phyloP scores from a whole-genome alignment of 2,113 vertebrate species.

The Oreocharis arfaki region DNA sequence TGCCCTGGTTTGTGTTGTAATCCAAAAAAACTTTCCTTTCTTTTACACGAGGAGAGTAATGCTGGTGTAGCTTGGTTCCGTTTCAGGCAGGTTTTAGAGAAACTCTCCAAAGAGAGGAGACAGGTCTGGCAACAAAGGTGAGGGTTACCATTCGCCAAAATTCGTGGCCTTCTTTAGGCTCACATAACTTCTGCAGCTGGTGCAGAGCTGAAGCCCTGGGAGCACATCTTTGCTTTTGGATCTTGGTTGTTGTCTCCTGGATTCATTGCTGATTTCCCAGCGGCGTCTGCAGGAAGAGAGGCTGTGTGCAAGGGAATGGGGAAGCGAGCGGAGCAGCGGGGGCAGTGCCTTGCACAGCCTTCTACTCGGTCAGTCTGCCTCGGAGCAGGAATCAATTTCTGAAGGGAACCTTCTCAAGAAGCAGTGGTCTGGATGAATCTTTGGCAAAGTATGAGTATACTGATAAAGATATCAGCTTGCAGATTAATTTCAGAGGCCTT shows the following conservation, averaged over 20 bases:
- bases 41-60: not conserved
- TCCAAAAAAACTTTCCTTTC: not conserved
- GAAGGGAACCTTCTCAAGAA: not conserved
- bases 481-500: not conserved
- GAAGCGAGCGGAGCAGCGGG: accelerated
- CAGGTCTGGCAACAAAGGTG: not conserved
- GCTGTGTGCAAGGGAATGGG: not conserved
- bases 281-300: not conserved
- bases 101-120: not conserved
- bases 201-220: not conserved
- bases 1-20: not conserved
- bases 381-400: not conserved
- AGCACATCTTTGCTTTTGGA: not conserved
- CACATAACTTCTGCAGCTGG: accelerated
- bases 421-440: not conserved
- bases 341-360: not conserved
- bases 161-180: not conserved
- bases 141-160: not conserved
- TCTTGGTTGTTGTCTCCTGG: not conserved
- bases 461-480: not conserved
- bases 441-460: not conserved
- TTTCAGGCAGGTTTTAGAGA: not conserved
- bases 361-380: not conserved
- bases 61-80: not conserved
- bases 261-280: not conserved